A percentile compares a stretch with the other conserved stretches of the same genome.
Evolutionary conservation across 2,888 invertebrate genomes (phyloP).

Genomic region (Spilosoma lubricipeda): DNA sequence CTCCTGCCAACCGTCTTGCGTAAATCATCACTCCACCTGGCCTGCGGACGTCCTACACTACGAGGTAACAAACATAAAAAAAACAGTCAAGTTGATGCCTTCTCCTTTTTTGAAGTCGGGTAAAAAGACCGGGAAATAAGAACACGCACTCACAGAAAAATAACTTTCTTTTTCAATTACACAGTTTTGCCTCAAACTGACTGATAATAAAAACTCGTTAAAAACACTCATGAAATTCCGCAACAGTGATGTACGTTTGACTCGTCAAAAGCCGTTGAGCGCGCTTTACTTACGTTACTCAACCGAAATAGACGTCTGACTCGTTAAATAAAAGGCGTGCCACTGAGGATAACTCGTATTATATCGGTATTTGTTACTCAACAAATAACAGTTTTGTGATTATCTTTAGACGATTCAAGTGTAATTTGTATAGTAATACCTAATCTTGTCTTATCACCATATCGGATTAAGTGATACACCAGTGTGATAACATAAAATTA

Average conservation of each 20-base stretch:
- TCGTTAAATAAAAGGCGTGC: not conserved
- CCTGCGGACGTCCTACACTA: too few relatives aligned
- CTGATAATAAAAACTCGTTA: not conserved
- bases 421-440: not conserved
- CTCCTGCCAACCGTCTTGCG: too few relatives aligned
- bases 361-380: not conserved
- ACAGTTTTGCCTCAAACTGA: not conserved
- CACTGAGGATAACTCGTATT: constrained; percentile 1
- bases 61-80: too few relatives aligned
- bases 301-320: constrained; percentile 2
- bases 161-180: not conserved
- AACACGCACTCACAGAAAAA: not conserved
- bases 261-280: not conserved
- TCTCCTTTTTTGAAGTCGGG: too few relatives aligned
- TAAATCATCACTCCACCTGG: too few relatives aligned
- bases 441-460: not conserved
- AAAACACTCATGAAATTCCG: not conserved
- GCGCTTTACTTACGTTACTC: not conserved
- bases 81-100: too few relatives aligned
- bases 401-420: not conserved
- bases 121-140: not conserved
- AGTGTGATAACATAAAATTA: not conserved
- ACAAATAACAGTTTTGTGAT: not conserved
- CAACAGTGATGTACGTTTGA: not conserved
- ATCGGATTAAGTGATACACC: not conserved